Percentiles rank a stretch among this genome's conserved stretches.
Conservation (phyloP, 1,140 invertebrate genomes). For the Drosophila erecta region DNA sequence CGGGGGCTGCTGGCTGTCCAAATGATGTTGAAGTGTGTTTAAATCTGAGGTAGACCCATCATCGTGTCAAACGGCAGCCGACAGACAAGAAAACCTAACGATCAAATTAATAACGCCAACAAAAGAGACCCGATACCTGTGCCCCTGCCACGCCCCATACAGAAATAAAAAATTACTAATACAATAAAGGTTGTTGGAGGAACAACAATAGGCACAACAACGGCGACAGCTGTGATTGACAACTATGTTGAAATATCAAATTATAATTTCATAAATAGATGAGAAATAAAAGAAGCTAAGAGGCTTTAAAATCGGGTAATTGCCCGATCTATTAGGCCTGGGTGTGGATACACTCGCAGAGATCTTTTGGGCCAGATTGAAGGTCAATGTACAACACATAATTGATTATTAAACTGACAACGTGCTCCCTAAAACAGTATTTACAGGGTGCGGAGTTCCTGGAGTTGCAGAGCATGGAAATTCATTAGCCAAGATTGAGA, state of each 20-base stretch:
- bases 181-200: conserved; percentile 42
- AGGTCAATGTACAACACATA: conserved; percentile 68
- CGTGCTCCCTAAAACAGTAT: conserved; percentile 36
- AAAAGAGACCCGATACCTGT: conserved; percentile 46
- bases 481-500: conserved; percentile 47
- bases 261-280: conserved; percentile 75
- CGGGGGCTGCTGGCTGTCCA: conserved; percentile 56
- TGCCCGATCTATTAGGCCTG: conserved; percentile 71
- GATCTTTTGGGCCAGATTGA: conserved; percentile 58
- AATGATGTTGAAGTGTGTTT: conserved; percentile 50
- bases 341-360: conserved; percentile 57
- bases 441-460: conserved; percentile 24
- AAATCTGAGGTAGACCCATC: conserved; percentile 47
- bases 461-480: conserved; percentile 5
- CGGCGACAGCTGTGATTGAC: conserved; percentile 64
- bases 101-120: conserved; percentile 64
- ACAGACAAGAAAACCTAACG: conserved; percentile 55
- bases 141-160: conserved; percentile 38
- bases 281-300: conserved; percentile 64
- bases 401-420: conserved; percentile 77
- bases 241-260: conserved; percentile 83
- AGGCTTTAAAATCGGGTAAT: conserved; percentile 78
- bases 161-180: neutral
- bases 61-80: conserved; percentile 77
- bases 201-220: conserved; percentile 41